These are phyloP conservation scores for Phoenicopterus ruber DNA, from an alignment of 2,113 vertebrate genomes.

Conservation along the genomic window DNA sequence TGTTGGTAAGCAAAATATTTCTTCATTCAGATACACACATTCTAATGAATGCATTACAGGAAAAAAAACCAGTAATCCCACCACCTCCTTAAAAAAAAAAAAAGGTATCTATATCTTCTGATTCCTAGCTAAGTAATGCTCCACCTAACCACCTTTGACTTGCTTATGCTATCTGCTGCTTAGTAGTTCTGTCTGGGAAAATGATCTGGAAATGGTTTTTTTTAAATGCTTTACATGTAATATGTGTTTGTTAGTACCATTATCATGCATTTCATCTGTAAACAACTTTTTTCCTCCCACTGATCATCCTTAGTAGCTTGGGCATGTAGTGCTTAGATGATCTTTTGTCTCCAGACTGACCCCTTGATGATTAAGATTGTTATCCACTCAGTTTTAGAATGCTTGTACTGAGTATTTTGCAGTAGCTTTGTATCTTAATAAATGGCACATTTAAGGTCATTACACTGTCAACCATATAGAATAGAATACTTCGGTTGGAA, in stretches of 20 bases:
- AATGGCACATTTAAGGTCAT: neutral
- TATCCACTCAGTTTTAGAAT: neutral
- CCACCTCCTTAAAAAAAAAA: neutral
- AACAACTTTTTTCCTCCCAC: neutral
- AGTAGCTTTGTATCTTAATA: neutral
- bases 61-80: neutral
- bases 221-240: neutral
- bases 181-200: neutral
- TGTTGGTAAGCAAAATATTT: constrained; percentile 83
- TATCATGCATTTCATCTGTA: constrained; percentile 4
- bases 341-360: neutral
- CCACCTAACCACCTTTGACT: neutral
- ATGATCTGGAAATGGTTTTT: constrained; percentile 13
- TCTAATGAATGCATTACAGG: neutral
- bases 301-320: neutral
- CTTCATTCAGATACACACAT: neutral
- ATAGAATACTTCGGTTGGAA: neutral
- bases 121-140: neutral
- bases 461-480: neutral
- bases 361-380: neutral
- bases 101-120: neutral
- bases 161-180: neutral
- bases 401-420: neutral
- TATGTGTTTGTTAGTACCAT: neutral
- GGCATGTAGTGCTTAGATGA: neutral